Evolutionary conservation across 2,797 vertebrate species (phyloP).

Genomic region (Anguilla megastoma): DNA sequence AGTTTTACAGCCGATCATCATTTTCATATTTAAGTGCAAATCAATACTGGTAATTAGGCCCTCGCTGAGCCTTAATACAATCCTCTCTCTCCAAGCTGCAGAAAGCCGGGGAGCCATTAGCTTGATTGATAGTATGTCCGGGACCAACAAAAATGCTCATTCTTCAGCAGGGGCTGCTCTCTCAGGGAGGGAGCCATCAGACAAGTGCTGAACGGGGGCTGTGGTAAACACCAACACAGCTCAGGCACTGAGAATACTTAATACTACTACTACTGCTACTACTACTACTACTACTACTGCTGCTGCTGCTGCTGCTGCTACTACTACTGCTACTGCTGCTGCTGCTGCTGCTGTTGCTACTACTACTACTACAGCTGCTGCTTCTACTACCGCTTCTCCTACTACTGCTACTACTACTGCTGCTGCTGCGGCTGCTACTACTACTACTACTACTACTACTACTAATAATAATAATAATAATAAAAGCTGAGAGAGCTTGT

Average conservation of each 20-base stretch:
- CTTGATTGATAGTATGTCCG: slow-evolving; percentile 30
- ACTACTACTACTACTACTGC: neutral
- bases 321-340: no score
- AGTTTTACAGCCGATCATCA: slow-evolving; percentile 41
- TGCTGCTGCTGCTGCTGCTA: no score
- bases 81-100: slow-evolving; percentile 11
- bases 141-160: slow-evolving; percentile 14
- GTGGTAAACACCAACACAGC: neutral
- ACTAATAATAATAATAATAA: no score
- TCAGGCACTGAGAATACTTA: neutral
- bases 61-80: slow-evolving; percentile 23
- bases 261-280: neutral
- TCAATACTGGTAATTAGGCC: slow-evolving; percentile 39
- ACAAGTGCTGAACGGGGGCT: neutral
- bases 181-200: slow-evolving; percentile 26
- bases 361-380: no score
- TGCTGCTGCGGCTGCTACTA: no score
- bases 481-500: no score
- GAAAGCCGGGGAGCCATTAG: slow-evolving; percentile 21
- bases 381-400: no score
- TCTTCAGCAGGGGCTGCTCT: slow-evolving; percentile 21
- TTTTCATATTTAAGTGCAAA: slow-evolving; percentile 50
- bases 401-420: no score
- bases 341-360: no score
- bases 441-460: no score